Percentiles rank a stretch among this genome's conserved stretches.
Conservation (phyloP, 2,797 vertebrate species). For the Potorous gilbertii region DNA sequence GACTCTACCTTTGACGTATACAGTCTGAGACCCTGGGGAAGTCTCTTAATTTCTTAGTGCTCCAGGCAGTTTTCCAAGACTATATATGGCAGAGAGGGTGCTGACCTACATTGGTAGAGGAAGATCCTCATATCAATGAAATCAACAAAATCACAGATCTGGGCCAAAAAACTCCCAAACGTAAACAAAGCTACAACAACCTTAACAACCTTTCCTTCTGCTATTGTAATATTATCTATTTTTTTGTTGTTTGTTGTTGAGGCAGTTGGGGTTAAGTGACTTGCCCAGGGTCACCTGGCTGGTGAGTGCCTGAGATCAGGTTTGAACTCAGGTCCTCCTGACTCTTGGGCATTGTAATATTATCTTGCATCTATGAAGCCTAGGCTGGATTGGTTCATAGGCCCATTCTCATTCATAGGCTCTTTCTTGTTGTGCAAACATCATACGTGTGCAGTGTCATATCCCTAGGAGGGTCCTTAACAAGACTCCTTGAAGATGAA, state of each 20-base stretch:
- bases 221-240: not conserved
- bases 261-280: not conserved
- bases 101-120: not conserved
- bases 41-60: not conserved
- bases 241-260: not conserved
- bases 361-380: not conserved
- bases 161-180: not conserved
- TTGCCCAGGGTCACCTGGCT: not conserved
- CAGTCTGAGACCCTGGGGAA: not conserved
- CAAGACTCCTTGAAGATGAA: constrained; percentile 6
- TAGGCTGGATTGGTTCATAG: not conserved
- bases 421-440: not conserved
- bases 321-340: not conserved
- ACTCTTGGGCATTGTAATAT: not conserved
- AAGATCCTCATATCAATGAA: not conserved
- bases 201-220: not conserved
- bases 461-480: not conserved
- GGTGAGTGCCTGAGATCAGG: not conserved
- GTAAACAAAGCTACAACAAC: not conserved
- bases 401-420: not conserved
- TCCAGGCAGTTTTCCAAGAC: not conserved
- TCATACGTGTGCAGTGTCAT: constrained; percentile 2
- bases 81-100: no score
- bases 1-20: not conserved
- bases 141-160: not conserved